These are phyloP conservation scores for Meriones unguiculatus DNA, from an alignment of 2,113 vertebrate genomes.

Conservation along the genomic window DNA sequence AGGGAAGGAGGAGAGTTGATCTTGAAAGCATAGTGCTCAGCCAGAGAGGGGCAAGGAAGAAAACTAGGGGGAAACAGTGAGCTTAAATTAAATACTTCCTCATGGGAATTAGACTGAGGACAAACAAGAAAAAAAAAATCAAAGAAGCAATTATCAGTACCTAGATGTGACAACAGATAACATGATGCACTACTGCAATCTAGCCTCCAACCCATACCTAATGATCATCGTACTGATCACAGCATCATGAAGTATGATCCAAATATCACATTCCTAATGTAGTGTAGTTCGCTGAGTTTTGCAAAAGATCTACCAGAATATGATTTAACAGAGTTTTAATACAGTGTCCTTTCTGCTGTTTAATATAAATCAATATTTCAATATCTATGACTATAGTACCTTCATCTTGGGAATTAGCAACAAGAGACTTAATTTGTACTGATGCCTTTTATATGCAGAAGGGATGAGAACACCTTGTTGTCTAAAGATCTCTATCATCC, in stretches of 20 bases:
- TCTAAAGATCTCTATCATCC: not conserved
- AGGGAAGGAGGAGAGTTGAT: not conserved
- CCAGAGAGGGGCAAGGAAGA: not conserved
- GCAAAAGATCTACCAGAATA: not conserved
- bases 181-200: not conserved
- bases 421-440: slow-evolving; percentile 59
- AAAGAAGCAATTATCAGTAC: not conserved
- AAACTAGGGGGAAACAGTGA: not conserved
- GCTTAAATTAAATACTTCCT: not conserved
- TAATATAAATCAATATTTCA: slow-evolving; percentile 17
- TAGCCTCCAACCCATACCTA: not conserved
- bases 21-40: not conserved
- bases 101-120: not conserved
- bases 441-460: slow-evolving; percentile 65
- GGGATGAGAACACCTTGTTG: slow-evolving; percentile 28
- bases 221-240: not conserved
- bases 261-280: not conserved
- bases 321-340: not conserved
- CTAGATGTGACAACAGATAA: not conserved
- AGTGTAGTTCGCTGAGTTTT: not conserved
- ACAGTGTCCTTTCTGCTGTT: slow-evolving; percentile 28
- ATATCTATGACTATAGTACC: slow-evolving; percentile 3
- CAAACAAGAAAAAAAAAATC: not conserved
- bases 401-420: slow-evolving; percentile 50
- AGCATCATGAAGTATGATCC: not conserved